Percentiles rank a stretch among this genome's conserved stretches.
These are phyloP conservation scores for Hydra vulgaris DNA, from an alignment of 30 jellyfish, hydroid and myxozoan species.

Conservation along the genomic window DNA sequence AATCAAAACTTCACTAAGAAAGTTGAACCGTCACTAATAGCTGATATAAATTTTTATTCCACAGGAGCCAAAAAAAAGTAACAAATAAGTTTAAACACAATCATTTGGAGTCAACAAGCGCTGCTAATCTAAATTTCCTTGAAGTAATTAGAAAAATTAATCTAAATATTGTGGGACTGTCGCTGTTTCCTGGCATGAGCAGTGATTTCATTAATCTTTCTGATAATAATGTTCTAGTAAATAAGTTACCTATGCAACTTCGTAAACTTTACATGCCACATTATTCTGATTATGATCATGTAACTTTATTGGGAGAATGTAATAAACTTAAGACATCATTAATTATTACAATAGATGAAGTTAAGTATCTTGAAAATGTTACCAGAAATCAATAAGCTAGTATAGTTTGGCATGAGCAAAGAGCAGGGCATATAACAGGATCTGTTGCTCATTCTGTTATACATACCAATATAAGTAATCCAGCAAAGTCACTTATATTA, in stretches of 20 bases:
- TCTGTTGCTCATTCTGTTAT: slow-evolving; percentile 13
- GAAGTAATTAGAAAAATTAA: not conserved
- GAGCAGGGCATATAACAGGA: slow-evolving; percentile 29
- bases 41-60: slow-evolving; percentile 3
- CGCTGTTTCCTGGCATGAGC: slow-evolving; percentile 9
- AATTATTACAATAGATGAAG: slow-evolving; percentile 1
- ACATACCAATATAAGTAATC: not conserved
- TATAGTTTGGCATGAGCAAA: slow-evolving; percentile 24
- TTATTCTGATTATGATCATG: not conserved
- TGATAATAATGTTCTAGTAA: not conserved
- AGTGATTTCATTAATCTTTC: not conserved
- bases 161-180: slow-evolving; percentile 17
- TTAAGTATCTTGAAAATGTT: slow-evolving; percentile 12
- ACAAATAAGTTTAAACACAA: not conserved
- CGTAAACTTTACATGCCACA: slow-evolving; percentile 5
- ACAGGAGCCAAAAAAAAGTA: slow-evolving; percentile 9
- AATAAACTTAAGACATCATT: not conserved
- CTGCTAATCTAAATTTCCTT: not conserved
- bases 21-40: slow-evolving; percentile 2
- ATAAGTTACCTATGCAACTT: slow-evolving; percentile 3
- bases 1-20: slow-evolving; percentile 22
- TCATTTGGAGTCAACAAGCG: not conserved
- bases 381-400: slow-evolving; percentile 22
- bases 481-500: slow-evolving; percentile 11
- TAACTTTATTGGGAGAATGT: slow-evolving; percentile 7